Conservation (phyloP, 2,113 vertebrate species). For the Suricata suricatta region DNA sequence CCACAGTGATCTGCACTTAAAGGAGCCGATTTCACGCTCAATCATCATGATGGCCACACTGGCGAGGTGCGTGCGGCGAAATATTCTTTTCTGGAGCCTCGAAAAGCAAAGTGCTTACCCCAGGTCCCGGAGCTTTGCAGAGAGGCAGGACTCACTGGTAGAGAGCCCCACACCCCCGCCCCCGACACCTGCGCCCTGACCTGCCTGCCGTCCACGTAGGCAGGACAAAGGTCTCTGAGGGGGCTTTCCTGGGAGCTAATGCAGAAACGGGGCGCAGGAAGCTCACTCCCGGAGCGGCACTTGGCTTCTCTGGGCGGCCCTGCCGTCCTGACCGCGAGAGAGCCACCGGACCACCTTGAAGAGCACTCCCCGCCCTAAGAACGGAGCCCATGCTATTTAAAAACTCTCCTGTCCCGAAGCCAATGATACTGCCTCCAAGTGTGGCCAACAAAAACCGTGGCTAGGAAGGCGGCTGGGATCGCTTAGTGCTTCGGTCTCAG, state of each 20-base stretch:
- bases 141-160: background rate
- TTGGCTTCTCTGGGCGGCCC: background rate
- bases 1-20: background rate
- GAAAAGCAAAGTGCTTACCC: background rate
- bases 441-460: background rate
- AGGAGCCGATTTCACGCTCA: background rate
- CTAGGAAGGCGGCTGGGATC: constrained; percentile 60
- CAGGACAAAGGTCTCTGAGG: too few species aligned
- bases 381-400: background rate
- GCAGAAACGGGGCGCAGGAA: background rate
- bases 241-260: background rate
- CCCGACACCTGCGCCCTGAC: background rate
- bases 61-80: background rate
- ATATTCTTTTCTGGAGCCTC: background rate
- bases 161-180: background rate
- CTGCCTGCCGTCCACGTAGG: rapidly evolving
- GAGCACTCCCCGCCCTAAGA: background rate
- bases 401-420: constrained; percentile 35
- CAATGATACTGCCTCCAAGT: constrained; percentile 24
- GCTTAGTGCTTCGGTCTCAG: background rate
- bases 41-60: background rate
- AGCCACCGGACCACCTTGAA: too few species aligned
- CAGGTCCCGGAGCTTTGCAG: background rate
- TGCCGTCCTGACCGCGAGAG: background rate
- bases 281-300: background rate